These are phyloP conservation scores for Andrena bucephala DNA, from an alignment of 2,888 invertebrate genomes.

Conservation along the genomic window DNA sequence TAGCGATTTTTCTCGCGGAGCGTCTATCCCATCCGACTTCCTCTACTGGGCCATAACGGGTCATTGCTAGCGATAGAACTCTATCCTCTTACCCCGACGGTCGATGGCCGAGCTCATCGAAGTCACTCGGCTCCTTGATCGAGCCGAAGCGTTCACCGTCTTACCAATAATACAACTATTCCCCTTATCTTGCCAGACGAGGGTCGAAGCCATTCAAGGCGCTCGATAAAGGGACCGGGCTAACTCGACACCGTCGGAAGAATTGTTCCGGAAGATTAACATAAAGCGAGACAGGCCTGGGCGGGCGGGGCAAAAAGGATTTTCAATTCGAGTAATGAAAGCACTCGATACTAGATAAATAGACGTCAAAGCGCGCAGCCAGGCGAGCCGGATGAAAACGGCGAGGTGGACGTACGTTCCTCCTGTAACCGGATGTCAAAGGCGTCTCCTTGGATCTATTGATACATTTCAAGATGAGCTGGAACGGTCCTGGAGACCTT, in stretches of 20 bases:
- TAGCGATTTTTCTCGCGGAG: too few species aligned
- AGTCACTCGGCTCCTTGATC: neutral
- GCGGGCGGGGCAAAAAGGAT: conserved; percentile 22
- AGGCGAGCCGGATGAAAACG: conserved; percentile 19
- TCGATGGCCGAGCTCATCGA: neutral
- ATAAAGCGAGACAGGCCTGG: conserved; percentile 9
- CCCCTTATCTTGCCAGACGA: neutral
- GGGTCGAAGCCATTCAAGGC: neutral
- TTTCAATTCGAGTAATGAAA: conserved; percentile 57
- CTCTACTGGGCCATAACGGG: too few species aligned
- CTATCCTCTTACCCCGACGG: neutral
- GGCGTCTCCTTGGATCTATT: conserved; percentile 22
- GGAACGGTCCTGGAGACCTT: neutral
- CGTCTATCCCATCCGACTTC: neutral
- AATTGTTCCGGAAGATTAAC: conserved; percentile 39
- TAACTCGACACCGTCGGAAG: neutral
- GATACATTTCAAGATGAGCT: conserved; percentile 49
- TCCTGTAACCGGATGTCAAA: conserved; percentile 50
- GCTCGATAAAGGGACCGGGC: neutral
- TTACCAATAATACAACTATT: conserved; percentile 1
- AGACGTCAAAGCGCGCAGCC: conserved; percentile 46
- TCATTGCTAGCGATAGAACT: neutral
- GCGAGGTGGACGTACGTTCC: conserved; percentile 18
- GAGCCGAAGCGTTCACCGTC: neutral
- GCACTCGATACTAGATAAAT: conserved; percentile 51